Evolutionary conservation across 2,888 invertebrate genomes (phyloP).

Genomic region (Eristalis pertinax): DNA sequence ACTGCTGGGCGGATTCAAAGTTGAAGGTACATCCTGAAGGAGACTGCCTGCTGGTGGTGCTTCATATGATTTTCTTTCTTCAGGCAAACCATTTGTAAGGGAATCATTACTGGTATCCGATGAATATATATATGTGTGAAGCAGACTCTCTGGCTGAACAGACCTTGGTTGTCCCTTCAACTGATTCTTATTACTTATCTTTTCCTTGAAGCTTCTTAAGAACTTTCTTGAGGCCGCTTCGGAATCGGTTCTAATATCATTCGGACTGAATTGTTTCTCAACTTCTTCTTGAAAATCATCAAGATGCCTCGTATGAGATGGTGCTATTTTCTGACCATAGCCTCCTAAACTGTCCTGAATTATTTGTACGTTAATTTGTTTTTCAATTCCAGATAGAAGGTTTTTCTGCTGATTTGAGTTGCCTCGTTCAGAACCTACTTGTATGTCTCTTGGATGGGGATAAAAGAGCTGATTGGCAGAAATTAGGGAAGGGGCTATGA

Average conservation of each 20-base stretch:
- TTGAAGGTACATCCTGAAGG: not conserved
- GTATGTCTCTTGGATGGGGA: slow-evolving; percentile 40
- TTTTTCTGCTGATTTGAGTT: slow-evolving; percentile 37
- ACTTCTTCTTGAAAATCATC: slow-evolving; percentile 76
- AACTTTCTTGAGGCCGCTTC: slow-evolving; percentile 80
- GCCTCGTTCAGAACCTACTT: not conserved
- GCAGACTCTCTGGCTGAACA: slow-evolving; percentile 61
- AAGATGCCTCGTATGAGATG: slow-evolving; percentile 61
- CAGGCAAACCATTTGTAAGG: not conserved
- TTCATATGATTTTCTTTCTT: not conserved
- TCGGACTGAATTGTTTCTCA: slow-evolving; percentile 74
- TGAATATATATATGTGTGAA: slow-evolving; percentile 41
- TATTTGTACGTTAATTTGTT: slow-evolving; percentile 78
- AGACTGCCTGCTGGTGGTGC: not conserved
- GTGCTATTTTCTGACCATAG: slow-evolving; percentile 41
- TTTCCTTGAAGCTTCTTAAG: slow-evolving; percentile 78
- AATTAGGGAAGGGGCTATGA: slow-evolving; percentile 80
- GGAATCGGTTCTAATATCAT: slow-evolving; percentile 40
- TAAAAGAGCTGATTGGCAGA: slow-evolving; percentile 61
- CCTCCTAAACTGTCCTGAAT: slow-evolving; percentile 73
- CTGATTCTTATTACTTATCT: not conserved
- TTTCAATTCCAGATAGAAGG: slow-evolving; percentile 63
- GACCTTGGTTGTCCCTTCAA: slow-evolving; percentile 11
- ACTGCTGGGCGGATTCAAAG: not conserved
- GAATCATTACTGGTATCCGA: not conserved